phyloP scores from a whole-genome alignment of 2,888 invertebrate species.

The Drosophila sordidula region DNA sequence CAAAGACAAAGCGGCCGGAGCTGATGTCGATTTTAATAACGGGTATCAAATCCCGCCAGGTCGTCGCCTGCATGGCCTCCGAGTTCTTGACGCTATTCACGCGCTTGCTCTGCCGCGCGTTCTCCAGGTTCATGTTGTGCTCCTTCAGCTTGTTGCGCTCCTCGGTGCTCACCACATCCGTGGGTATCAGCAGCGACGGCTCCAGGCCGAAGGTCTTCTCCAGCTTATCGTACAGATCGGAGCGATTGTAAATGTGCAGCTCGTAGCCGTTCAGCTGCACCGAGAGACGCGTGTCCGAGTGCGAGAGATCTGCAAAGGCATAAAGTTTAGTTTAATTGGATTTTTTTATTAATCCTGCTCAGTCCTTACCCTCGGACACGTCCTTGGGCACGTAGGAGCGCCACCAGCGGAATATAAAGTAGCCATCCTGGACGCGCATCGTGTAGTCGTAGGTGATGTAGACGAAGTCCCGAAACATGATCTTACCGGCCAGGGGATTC shows the following conservation, averaged over 20 bases:
- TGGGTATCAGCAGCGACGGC: conserved; percentile 89
- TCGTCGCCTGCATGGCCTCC: conserved; percentile 93
- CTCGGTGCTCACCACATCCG: conserved; percentile 87
- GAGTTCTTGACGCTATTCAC: conserved; percentile 87
- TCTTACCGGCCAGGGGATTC: conserved; percentile 98
- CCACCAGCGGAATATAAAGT: conserved; percentile 99
- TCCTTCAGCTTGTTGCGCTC: conserved; percentile 86
- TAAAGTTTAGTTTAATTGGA: background rate
- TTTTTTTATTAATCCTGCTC: rapidly evolving
- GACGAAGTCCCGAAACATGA: conserved; percentile 98
- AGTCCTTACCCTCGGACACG: conserved; percentile 93
- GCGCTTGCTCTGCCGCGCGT: conserved; percentile 86
- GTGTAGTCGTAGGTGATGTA: conserved; percentile 98
- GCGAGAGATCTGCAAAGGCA: conserved; percentile 93
- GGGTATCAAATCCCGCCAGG: conserved; percentile 98
- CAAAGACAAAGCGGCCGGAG: conserved; percentile 96
- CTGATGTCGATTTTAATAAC: conserved; percentile 98
- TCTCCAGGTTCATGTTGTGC: conserved; percentile 88
- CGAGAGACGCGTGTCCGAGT: conserved; percentile 96
- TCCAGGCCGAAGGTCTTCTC: conserved; percentile 95
- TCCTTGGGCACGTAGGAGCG: conserved; percentile 97
- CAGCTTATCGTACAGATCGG: conserved; percentile 93
- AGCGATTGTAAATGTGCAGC: conserved; percentile 97
- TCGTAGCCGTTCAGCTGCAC: conserved; percentile 97
- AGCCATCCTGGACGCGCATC: conserved; percentile 97